These are phyloP conservation scores for Clarias fuscus DNA, from an alignment of 2,797 vertebrate genomes.

Conservation along the genomic window DNA sequence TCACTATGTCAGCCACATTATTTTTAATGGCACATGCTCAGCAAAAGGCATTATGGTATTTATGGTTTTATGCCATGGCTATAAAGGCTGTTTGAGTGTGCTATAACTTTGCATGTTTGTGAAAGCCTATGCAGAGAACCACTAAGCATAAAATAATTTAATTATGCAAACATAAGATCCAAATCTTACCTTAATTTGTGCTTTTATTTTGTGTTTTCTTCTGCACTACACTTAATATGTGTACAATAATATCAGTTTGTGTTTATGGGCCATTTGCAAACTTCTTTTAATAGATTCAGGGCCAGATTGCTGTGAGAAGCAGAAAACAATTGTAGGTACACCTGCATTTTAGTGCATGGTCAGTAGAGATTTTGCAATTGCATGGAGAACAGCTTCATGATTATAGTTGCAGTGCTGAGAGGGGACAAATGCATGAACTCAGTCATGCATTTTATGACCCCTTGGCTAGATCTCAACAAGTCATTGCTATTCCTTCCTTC, in stretches of 20 bases:
- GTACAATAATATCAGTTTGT: background rate
- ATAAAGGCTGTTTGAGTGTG: slow-evolving; percentile 56
- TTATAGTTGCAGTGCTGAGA: slow-evolving; percentile 24
- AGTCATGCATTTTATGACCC: slow-evolving; percentile 32
- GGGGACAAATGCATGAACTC: slow-evolving; percentile 17
- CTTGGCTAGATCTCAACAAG: slow-evolving; percentile 17
- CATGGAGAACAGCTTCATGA: background rate
- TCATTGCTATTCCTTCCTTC: slow-evolving; percentile 4
- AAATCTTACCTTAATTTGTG: slow-evolving; percentile 21
- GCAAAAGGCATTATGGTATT: slow-evolving; percentile 60
- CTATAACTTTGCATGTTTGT: slow-evolving; percentile 48
- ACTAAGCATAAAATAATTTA: slow-evolving; percentile 30
- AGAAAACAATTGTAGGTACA: slow-evolving; percentile 19
- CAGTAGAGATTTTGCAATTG: slow-evolving; percentile 29
- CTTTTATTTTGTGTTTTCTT: slow-evolving; percentile 4
- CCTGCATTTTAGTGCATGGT: slow-evolving; percentile 32
- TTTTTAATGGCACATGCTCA: slow-evolving; percentile 61
- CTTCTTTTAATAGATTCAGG: background rate
- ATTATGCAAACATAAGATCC: slow-evolving; percentile 45
- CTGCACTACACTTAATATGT: background rate
- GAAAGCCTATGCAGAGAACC: slow-evolving; percentile 46
- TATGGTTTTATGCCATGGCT: slow-evolving; percentile 65
- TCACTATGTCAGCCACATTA: slow-evolving; percentile 37
- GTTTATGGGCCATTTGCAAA: background rate
- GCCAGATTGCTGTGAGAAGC: slow-evolving; percentile 9